A percentile compares a stretch with the other conserved stretches of the same genome.
Evolutionary conservation across 2,113 vertebrate genomes (phyloP).

Genomic region (Tetraodon nigroviridis): DNA sequence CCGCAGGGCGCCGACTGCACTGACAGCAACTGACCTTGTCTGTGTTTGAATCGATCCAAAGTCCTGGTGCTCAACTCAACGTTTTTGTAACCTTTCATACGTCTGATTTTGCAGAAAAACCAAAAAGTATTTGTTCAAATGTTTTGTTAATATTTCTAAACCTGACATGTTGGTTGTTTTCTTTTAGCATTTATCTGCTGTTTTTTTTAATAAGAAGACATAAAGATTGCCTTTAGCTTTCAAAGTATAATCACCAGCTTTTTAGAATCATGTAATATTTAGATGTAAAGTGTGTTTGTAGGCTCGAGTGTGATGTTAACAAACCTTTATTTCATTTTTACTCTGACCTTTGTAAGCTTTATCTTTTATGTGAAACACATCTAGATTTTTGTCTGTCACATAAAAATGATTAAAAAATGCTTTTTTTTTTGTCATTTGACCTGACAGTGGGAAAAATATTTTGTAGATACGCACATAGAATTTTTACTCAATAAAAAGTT

Average conservation of each 20-base stretch:
- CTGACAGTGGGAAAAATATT: constrained; percentile 38
- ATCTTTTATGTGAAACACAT: constrained; percentile 16
- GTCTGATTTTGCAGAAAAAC: constrained; percentile 5
- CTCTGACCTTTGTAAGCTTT: constrained; percentile 2
- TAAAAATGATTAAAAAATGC: constrained; percentile 34
- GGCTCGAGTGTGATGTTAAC: constrained; percentile 13
- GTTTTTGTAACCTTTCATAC: neutral
- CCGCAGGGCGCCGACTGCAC: no score
- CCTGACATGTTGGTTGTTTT: constrained; percentile 24
- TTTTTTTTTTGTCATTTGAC: constrained; percentile 44
- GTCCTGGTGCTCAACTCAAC: constrained; percentile 9
- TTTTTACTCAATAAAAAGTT: constrained; percentile 57
- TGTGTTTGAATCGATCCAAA: neutral
- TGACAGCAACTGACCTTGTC: no score
- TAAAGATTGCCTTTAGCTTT: constrained; percentile 39
- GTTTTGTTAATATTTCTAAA: constrained; percentile 39
- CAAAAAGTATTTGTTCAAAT: constrained; percentile 54
- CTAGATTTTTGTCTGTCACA: neutral
- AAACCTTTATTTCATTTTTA: constrained; percentile 3
- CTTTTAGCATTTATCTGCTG: constrained; percentile 27
- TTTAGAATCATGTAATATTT: constrained; percentile 23
- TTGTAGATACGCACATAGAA: constrained; percentile 38
- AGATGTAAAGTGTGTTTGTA: constrained; percentile 29
- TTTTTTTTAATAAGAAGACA: constrained; percentile 27
- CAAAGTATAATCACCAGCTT: constrained; percentile 39